Conservation (phyloP, 2,888 invertebrate species). For the Nephrotoma guestfalica region DNA sequence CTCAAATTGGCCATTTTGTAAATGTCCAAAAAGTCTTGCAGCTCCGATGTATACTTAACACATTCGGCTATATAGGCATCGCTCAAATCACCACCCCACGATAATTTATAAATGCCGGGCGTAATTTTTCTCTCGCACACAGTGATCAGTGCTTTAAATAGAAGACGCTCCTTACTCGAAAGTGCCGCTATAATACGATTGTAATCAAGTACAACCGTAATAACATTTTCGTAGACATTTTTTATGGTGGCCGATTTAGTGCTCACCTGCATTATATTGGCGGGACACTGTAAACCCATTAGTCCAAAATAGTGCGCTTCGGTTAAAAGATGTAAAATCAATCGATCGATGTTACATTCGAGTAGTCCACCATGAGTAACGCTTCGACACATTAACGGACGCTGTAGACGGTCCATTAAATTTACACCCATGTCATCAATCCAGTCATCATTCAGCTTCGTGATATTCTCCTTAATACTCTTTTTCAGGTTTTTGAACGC, state of each 20-base stretch:
- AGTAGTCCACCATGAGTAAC: conserved; percentile 45
- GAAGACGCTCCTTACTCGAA: conserved; percentile 56
- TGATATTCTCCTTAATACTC: conserved; percentile 30
- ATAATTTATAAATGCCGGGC: conserved; percentile 55
- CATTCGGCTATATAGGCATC: conserved; percentile 60
- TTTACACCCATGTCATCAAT: conserved; percentile 43
- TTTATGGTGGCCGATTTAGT: conserved; percentile 41
- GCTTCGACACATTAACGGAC: conserved; percentile 58
- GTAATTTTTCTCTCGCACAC: conserved; percentile 49
- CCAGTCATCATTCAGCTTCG: conserved; percentile 41
- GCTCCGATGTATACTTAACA: conserved; percentile 47
- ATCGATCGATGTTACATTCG: conserved; percentile 64
- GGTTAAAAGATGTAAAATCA: conserved; percentile 48
- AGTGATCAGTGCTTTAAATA: conserved; percentile 61
- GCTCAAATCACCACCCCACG: conserved; percentile 58
- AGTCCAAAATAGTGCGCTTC: conserved; percentile 63
- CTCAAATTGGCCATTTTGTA: conserved; percentile 70
- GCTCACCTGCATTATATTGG: conserved; percentile 48
- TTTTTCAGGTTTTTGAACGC: conserved; percentile 17
- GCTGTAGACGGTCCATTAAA: conserved; percentile 43
- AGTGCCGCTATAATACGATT: conserved; percentile 64
- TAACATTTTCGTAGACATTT: conserved; percentile 53
- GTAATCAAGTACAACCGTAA: conserved; percentile 57
- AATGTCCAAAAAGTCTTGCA: conserved; percentile 63
- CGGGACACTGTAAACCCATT: conserved; percentile 52